Evolutionary conservation across 2,113 vertebrate species (phyloP).

Genomic region (Amia ocellicauda): DNA sequence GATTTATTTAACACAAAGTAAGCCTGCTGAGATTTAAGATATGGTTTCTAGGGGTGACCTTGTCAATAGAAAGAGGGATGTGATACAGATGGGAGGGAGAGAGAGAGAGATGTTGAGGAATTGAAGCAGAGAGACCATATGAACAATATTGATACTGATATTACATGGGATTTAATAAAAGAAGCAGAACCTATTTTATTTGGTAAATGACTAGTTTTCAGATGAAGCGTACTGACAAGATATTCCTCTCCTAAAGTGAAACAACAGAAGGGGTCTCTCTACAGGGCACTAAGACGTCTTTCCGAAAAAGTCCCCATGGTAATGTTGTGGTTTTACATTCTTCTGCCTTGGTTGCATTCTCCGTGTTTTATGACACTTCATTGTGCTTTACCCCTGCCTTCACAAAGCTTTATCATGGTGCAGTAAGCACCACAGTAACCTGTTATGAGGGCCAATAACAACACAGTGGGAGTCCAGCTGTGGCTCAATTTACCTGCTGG

Average conservation of each 20-base stretch:
- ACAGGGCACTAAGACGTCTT: no score
- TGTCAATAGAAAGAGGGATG: conserved; percentile 14
- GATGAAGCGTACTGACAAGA: no score
- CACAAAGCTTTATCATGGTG: conserved; percentile 44
- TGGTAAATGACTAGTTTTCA: no score
- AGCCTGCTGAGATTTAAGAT: conserved; percentile 18
- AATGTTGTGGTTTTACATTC: background rate
- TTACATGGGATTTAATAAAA: no score
- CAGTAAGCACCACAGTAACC: conserved; percentile 47
- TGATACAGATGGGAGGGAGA: background rate
- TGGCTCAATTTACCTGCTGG: conserved; percentile 47
- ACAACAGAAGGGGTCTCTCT: no score
- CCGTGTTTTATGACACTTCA: background rate
- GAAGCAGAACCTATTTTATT: no score
- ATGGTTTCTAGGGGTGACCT: conserved; percentile 10
- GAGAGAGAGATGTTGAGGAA: background rate
- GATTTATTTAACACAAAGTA: conserved; percentile 19
- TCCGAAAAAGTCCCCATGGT: conserved; percentile 2
- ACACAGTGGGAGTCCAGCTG: conserved; percentile 42
- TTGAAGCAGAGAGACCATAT: no score
- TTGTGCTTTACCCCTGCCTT: conserved; percentile 22
- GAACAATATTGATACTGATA: no score
- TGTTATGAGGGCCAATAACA: conserved; percentile 47
- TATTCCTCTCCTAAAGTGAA: no score
- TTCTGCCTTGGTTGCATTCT: background rate